Conservation (phyloP, 2,113 vertebrate genomes). For the Gymnorhina tibicen region DNA sequence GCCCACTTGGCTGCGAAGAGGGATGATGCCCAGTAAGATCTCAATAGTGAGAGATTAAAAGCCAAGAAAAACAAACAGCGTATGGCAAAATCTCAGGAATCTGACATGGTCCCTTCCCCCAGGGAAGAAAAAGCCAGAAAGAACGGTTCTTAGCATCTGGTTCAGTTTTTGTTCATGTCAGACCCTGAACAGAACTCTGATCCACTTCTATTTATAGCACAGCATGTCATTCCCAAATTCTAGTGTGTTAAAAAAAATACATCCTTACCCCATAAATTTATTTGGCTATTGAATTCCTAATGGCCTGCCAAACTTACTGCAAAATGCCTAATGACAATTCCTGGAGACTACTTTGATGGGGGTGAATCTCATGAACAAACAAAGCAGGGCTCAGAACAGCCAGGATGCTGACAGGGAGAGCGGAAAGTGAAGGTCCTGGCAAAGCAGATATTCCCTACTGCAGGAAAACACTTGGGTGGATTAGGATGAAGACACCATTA, state of each 20-base stretch:
- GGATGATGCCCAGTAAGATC: background rate
- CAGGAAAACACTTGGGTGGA: background rate
- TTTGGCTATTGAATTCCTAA: background rate
- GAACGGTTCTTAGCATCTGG: constrained; percentile 56
- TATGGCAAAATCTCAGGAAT: constrained; percentile 58
- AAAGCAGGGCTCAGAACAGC: background rate
- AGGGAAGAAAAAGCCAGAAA: constrained; percentile 32
- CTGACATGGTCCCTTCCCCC: constrained; percentile 31
- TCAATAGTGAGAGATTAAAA: background rate
- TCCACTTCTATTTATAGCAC: constrained; percentile 56
- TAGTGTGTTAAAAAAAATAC: background rate
- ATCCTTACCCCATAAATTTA: background rate
- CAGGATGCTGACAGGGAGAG: accelerated
- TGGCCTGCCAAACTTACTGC: constrained; percentile 14
- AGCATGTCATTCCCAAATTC: constrained; percentile 40
- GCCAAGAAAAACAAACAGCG: constrained; percentile 48
- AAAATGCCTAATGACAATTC: constrained; percentile 1
- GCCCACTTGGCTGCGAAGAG: background rate
- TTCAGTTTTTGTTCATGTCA: constrained; percentile 52
- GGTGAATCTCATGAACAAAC: background rate
- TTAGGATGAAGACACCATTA: background rate
- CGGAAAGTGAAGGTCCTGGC: accelerated
- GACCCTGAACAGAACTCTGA: constrained; percentile 38
- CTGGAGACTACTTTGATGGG: background rate
- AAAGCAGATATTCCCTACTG: background rate